Evolutionary conservation across 2,888 invertebrate species (phyloP).

Genomic region (Synergus japonicus): DNA sequence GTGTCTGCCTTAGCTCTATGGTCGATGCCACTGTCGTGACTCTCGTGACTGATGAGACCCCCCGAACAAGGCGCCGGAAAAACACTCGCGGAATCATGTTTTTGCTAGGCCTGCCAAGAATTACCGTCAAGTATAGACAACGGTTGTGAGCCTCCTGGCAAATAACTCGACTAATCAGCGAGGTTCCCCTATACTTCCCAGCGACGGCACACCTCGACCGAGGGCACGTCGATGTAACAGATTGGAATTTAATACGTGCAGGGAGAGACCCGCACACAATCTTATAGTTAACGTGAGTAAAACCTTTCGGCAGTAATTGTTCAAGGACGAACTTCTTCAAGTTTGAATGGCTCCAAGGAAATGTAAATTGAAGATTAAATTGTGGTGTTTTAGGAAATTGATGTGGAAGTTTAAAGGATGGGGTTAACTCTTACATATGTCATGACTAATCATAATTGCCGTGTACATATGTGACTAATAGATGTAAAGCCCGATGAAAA

Average conservation of each 20-base stretch:
- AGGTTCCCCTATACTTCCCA: constrained; percentile 48
- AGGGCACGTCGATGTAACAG: constrained; percentile 71
- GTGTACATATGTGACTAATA: too few species aligned
- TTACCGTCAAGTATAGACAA: constrained; percentile 63
- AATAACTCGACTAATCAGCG: constrained; percentile 71
- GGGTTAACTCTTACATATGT: too few species aligned
- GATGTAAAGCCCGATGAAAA: too few species aligned
- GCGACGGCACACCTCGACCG: constrained; percentile 45
- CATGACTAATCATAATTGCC: too few species aligned
- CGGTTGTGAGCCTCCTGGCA: constrained; percentile 58
- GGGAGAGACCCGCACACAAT: constrained; percentile 61
- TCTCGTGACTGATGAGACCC: constrained; percentile 75
- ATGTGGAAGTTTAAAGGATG: too few species aligned
- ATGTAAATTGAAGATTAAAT: constrained; percentile 13
- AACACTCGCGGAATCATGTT: constrained; percentile 69
- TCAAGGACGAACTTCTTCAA: background rate
- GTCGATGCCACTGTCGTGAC: constrained; percentile 54
- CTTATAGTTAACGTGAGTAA: constrained; percentile 51
- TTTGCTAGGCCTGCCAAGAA: constrained; percentile 66
- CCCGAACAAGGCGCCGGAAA: constrained; percentile 71
- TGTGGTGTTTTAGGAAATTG: background rate
- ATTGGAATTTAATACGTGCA: constrained; percentile 75
- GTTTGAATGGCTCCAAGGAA: background rate
- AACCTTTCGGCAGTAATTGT: constrained; percentile 14
- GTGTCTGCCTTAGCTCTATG: constrained; percentile 46